Evolutionary conservation across 2,113 vertebrate genomes (phyloP), one percentile per base, ranked within the genome.

Genomic region (Rhynchopsitta pachyrhyncha): DNA sequence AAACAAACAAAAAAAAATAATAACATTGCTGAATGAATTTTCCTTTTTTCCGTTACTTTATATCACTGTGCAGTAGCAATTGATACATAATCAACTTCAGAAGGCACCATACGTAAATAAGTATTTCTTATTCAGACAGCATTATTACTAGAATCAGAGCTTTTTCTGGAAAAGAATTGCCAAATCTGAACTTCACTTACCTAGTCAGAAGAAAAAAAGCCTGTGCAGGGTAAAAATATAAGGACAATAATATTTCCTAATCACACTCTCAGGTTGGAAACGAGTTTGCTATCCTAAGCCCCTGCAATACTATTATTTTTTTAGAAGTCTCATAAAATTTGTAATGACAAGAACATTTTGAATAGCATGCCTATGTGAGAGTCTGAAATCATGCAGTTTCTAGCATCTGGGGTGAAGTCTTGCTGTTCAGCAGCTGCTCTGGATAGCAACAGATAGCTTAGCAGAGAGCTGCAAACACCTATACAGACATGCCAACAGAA

Each of bases 331-430:
- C 39, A 50, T 90, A 81, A 59, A 86, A 90, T 75, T 88, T 78
- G 18, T 7, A 77, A 82, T 50, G 27, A 31, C 37, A 85, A 87
- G 82, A 80, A 59, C 35, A 80, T 75, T 93, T 90, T 86, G 71
- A 88, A 80, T 86, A 80, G 50, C 24, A 33, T 55, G 78, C 14
- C 42, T 81, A 6, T 55, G 55, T 92, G 50, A 90, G 31, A 82
- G n/a, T 23, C 47, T 87, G 91, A 95, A 88, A 67, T 79, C 62
- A 62, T 66, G 93, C 44, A 77, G 75, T 80, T 82, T 71, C 70
- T 53, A 95, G 90, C 87, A 91, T 80, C 87, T 93, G 81, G 67
- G 35, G 22, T 62, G 53, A 95, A 79, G n/a, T 66, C 91, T 95
- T 3, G 1, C 94, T 88, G 81, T 86, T 90, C 71, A 82, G 50